Percentiles rank a stretch among this genome's conserved stretches.
Evolutionary conservation across 1,140 invertebrate species (phyloP).

Genomic region (Dinothrombium tinctorium): DNA sequence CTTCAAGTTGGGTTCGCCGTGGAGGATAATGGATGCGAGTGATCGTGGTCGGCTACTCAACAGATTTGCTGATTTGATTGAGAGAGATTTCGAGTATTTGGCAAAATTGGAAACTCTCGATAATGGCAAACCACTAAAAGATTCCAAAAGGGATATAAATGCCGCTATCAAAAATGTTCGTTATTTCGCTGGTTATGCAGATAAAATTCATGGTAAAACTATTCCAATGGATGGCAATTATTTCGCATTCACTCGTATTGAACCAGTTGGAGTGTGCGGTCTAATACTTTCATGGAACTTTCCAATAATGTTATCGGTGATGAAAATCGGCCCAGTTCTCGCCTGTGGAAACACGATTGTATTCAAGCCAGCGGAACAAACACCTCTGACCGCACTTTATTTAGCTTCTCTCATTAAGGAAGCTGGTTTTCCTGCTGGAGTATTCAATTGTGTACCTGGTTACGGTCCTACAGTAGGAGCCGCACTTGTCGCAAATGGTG

Average conservation of each 20-base stretch:
- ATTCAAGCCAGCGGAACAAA: conserved; percentile 31
- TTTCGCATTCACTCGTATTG: conserved; percentile 27
- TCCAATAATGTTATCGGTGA: conserved; percentile 30
- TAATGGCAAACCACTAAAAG: too few relatives aligned
- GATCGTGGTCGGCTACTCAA: too few relatives aligned
- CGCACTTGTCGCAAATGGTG: conserved; percentile 1
- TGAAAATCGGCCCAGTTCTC: conserved; percentile 28
- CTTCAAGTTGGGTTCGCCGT: too few relatives aligned
- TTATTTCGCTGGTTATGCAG: too few relatives aligned
- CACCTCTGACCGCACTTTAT: conserved; percentile 28
- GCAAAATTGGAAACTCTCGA: too few relatives aligned
- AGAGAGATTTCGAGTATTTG: too few relatives aligned
- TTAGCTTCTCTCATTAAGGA: conserved; percentile 21
- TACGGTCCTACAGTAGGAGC: conserved; percentile 12
- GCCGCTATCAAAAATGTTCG: too few relatives aligned
- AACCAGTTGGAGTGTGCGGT: conserved; percentile 26
- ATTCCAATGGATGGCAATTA: conserved; percentile 20
- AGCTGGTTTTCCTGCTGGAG: conserved; percentile 19
- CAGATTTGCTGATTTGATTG: too few relatives aligned
- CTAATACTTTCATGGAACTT: conserved; percentile 37
- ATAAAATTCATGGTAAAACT: conserved; percentile 1
- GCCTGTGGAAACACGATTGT: conserved; percentile 30
- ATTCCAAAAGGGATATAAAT: too few relatives aligned
- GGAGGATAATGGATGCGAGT: too few relatives aligned
- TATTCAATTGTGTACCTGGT: conserved; percentile 23